Conservation (phyloP, 2,888 invertebrate species). For the Embidobia sp. region DNA sequence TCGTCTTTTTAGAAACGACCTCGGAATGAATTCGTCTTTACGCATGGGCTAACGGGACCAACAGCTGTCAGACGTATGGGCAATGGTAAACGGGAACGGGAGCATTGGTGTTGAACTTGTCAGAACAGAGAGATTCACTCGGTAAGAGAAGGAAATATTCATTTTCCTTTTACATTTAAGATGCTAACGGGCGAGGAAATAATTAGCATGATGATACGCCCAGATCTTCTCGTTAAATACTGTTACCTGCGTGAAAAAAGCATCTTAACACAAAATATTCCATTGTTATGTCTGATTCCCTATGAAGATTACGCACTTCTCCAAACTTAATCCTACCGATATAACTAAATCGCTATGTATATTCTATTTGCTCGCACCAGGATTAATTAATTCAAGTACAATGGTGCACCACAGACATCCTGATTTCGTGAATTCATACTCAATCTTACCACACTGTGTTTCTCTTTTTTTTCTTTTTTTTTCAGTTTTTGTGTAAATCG, state of each 20-base stretch:
- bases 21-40: too few species aligned
- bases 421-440: constrained; percentile 14
- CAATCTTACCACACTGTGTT: too few species aligned
- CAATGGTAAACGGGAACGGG: constrained; percentile 62
- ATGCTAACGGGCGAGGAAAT: constrained; percentile 65
- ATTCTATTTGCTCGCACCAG: not conserved
- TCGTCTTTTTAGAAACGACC: too few species aligned
- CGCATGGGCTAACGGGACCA: too few species aligned
- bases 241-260: constrained; percentile 46
- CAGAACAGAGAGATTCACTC: constrained; percentile 56
- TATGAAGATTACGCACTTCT: constrained; percentile 48
- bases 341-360: constrained; percentile 25
- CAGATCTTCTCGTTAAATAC: constrained; percentile 60
- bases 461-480: too few species aligned
- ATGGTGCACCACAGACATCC: constrained; percentile 21
- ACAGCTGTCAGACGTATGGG: constrained; percentile 72
- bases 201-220: constrained; percentile 62
- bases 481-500: too few species aligned
- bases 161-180: constrained; percentile 64
- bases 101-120: constrained; percentile 64
- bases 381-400: constrained; percentile 25
- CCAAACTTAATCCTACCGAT: constrained; percentile 41
- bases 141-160: constrained; percentile 65
- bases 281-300: constrained; percentile 48
- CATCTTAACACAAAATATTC: constrained; percentile 51